Evolutionary conservation across 2,113 vertebrate species (phyloP).

Genomic region (Corvus hawaiiensis): DNA sequence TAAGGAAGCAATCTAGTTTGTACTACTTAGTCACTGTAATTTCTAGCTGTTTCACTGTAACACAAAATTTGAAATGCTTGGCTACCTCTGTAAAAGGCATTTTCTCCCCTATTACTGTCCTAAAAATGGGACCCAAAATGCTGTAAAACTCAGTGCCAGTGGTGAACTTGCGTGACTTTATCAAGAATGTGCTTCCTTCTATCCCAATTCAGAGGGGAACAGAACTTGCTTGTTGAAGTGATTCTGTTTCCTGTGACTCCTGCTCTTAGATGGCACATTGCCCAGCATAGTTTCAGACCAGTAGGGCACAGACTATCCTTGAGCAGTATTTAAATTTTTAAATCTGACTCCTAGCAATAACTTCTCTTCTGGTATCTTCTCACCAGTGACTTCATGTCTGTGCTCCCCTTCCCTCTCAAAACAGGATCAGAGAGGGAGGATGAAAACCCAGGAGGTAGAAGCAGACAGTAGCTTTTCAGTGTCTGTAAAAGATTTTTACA

Average conservation of each 20-base stretch:
- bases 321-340: background rate
- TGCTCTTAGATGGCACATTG: background rate
- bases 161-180: background rate
- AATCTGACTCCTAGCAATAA: background rate
- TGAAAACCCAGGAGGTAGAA: background rate
- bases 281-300: background rate
- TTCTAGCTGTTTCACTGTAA: background rate
- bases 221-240: slow-evolving; percentile 4
- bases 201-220: background rate
- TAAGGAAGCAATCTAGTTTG: background rate
- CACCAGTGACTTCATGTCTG: background rate
- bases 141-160: background rate
- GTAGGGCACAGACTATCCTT: background rate
- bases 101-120: background rate
- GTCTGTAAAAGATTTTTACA: background rate
- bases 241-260: background rate
- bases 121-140: background rate
- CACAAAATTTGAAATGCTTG: background rate
- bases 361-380: background rate
- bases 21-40: background rate
- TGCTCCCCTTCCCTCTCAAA: background rate
- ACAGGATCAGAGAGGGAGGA: background rate
- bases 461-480: background rate
- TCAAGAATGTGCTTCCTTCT: slow-evolving; percentile 22
- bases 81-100: background rate